These are phyloP conservation scores for Phenganax marumi DNA, from an alignment of 92 coral and sea anemone species.

Conservation along the genomic window DNA sequence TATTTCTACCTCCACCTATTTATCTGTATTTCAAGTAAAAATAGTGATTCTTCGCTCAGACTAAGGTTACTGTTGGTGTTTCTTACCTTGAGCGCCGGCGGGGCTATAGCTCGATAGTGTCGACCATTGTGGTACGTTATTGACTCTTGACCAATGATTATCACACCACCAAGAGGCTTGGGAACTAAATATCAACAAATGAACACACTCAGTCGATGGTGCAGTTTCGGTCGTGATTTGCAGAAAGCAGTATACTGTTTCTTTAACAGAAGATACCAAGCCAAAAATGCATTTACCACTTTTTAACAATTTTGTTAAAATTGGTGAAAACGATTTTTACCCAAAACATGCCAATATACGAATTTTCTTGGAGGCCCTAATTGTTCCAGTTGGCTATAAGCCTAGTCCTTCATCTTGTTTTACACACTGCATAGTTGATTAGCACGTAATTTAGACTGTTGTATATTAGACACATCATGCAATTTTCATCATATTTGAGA, in stretches of 20 bases:
- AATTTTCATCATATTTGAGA: too few species aligned
- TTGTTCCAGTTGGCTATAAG: too few species aligned
- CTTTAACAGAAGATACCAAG: background rate
- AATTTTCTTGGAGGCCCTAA: too few species aligned
- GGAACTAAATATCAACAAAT: constrained; percentile 62
- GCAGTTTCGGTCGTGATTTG: background rate
- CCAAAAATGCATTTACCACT: too few species aligned
- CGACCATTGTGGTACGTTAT: constrained; percentile 95
- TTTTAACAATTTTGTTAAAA: too few species aligned
- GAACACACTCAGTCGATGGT: background rate
- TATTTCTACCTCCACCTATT: too few species aligned
- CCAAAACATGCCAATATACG: background rate
- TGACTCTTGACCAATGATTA: constrained; percentile 96
- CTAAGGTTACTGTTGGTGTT: background rate
- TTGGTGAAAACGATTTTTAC: background rate
- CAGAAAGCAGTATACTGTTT: background rate
- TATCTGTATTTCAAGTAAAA: too few species aligned
- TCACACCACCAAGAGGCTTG: constrained; percentile 92
- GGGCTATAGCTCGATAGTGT: constrained; percentile 90
- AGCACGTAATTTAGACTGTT: too few species aligned
- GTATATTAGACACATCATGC: too few species aligned
- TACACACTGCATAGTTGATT: too few species aligned
- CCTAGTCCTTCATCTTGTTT: too few species aligned
- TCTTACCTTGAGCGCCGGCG: constrained; percentile 86
- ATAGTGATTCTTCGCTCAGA: too few species aligned